Conservation (phyloP, 2,888 invertebrate genomes). For the Phortica okadai region DNA sequence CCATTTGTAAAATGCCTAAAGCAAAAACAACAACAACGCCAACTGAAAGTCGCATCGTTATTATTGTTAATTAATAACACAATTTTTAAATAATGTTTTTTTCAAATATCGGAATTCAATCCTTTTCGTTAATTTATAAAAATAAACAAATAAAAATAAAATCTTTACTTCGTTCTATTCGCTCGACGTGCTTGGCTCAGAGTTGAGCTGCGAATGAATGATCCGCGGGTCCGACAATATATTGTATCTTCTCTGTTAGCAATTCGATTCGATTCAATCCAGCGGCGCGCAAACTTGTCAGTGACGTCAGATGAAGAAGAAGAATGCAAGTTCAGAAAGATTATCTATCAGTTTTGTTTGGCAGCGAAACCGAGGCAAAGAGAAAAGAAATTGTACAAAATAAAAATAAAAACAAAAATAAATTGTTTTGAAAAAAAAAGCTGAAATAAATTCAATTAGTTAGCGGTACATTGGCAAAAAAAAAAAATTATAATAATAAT, state of each 20-base stretch:
- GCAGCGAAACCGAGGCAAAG: no score
- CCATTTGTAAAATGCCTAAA: constrained; percentile 54
- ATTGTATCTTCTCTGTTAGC: not conserved
- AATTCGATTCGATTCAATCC: not conserved
- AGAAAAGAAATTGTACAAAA: no score
- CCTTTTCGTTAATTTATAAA: not conserved
- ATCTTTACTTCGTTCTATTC: constrained; percentile 29
- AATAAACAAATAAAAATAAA: not conserved
- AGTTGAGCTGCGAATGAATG: constrained; percentile 60
- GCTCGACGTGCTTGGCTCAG: constrained; percentile 58
- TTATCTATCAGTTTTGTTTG: no score
- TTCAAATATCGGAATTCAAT: constrained; percentile 7
- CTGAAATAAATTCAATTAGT: no score
- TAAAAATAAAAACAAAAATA: no score
- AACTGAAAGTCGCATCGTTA: constrained; percentile 58
- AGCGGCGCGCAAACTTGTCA: not conserved
- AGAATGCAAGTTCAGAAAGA: no score
- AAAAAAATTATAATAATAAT: no score
- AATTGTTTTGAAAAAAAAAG: no score
- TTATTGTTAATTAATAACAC: not conserved
- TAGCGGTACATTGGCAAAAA: no score
- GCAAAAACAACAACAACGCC: constrained; percentile 53
- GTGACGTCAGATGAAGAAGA: not conserved
- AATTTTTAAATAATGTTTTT: constrained; percentile 38
- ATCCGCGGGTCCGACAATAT: constrained; percentile 33